Evolutionary conservation across 2,113 vertebrate genomes (phyloP), one percentile per base, ranked within the genome.

Genomic region (Arenaria interpres): DNA sequence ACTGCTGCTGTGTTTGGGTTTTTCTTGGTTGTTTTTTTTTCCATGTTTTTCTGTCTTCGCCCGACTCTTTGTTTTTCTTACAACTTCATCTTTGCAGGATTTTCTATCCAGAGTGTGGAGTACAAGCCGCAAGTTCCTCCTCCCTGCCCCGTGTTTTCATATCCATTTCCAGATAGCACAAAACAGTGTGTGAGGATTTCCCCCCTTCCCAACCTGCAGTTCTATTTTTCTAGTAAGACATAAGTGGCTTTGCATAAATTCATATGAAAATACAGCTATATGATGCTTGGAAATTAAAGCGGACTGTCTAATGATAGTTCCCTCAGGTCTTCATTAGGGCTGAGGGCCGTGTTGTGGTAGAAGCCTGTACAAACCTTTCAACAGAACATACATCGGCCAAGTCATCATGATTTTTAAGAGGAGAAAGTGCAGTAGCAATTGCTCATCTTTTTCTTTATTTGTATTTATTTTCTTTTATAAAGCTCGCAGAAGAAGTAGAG

Each of bases 241-340:
- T 25, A 51, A 6, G 7, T 75, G 51, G 35, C 48, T 95, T 91
- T 93, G 56, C 60, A 64, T 95, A 64, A 89, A 78, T 90, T 66
- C 14, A 10, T 66, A 60, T 78, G 85, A 90, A 96, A 94, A 86
- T 83, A 22, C 43, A 71, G 63, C 48, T 86, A 1, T 53, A 6
- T 77, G 50, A 50, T 72, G 37, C 68, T 94, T 95, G 84, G 39
- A 92, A 96, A 91, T 96, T 63, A 51, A 91, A 95, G 48, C 35
- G 11, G 35, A 28, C 35, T 46, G 19, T 41, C 32, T 96, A 78
- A 81, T 87, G 60, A 51, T 72, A 81, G 72, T 68, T 30, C 75
- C 63, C 25, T 62, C 13, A 59, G 68, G 67, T 48, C 54, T 68
- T 90, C 54, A 56, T 90, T 78, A 96, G 43, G 23, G 21, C 21